Evolutionary conservation across 2,113 vertebrate species (phyloP), one percentile per base, ranked within the genome.

Genomic region (Psammodynastes pulverulentus): DNA sequence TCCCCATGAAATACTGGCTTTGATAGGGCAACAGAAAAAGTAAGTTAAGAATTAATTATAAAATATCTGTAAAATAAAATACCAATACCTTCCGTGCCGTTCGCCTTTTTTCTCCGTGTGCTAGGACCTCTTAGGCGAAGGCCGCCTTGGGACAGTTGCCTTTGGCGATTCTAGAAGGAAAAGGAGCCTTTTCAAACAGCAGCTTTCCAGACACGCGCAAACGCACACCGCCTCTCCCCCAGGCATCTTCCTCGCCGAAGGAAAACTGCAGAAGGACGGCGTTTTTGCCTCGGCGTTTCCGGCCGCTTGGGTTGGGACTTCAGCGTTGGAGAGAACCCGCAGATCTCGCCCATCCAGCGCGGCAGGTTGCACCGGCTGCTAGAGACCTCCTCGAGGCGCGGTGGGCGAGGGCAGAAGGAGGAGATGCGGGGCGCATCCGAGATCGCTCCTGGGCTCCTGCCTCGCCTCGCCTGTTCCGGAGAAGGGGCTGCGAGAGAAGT

Each of bases 191-290:
- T 87, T 0, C 93, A 45, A 45, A 21, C 2, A 23, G 34, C 29
- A 58, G 45, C 29, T 87, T 54, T 84, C 51, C 85, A 46, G 91
- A 49, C 58, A 21, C 53, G 3, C 3, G 29, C 93, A 87, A 92
- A 89, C 72, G 91, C 94, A 90, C 94, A 87, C 87, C 91, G 93
- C 92, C 45, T 89, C 43, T 23, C 1, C 24, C 39, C 2, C n/a
- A n/a, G n/a, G 86, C 95, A 94, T 94, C 95, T 92, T 95, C 95
- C 84, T 91, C 88, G 94, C 94, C 45, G 2, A 23, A 91, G 87
- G 90, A 88, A 62, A 86, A 51, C 86, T 34, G 93, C 93, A 56
- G 2, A 84, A 94, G 56, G 92, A n/a, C 4, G 91, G 19, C 90
- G 92, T 54, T 29, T 49, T 15, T 0, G 87, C 89, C 13, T 58